Evolutionary conservation across 2,888 invertebrate genomes (phyloP).

Genomic region (Baronia brevicornis): DNA sequence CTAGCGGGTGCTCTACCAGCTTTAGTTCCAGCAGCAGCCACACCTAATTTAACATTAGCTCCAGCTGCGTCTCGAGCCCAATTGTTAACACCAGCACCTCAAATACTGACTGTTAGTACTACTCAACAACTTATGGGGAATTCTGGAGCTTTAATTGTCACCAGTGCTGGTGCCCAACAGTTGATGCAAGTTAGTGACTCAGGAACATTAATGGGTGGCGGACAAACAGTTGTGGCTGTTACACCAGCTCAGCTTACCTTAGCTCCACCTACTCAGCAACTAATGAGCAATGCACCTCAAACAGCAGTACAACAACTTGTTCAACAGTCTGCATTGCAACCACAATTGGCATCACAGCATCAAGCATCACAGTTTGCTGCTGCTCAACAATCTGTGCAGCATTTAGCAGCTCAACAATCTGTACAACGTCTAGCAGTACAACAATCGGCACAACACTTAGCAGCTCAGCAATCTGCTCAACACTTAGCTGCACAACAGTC

Average conservation of each 20-base stretch:
- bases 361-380: conserved; percentile 54
- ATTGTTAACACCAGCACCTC: conserved; percentile 62
- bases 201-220: conserved; percentile 64
- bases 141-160: conserved; percentile 65
- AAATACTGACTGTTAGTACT: conserved; percentile 65
- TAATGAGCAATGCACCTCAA: conserved; percentile 58
- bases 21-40: conserved; percentile 56
- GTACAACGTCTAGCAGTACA: conserved; percentile 42
- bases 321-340: conserved; percentile 55
- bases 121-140: conserved; percentile 67
- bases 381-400: conserved; percentile 56
- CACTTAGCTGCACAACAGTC: conserved; percentile 45
- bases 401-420: conserved; percentile 48
- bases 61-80: conserved; percentile 65
- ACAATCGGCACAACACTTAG: conserved; percentile 46
- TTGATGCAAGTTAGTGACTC: conserved; percentile 72
- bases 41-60: conserved; percentile 55
- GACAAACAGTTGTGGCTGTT: conserved; percentile 66
- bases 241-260: conserved; percentile 63
- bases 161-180: conserved; percentile 69
- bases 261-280: conserved; percentile 54
- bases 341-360: conserved; percentile 55
- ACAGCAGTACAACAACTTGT: conserved; percentile 63
- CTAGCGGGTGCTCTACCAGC: conserved; percentile 59
- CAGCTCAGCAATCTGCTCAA: conserved; percentile 37